Base-by-base conservation (phyloP, 2,888 invertebrate genomes). In the Diadegma fenestrale region DNA sequence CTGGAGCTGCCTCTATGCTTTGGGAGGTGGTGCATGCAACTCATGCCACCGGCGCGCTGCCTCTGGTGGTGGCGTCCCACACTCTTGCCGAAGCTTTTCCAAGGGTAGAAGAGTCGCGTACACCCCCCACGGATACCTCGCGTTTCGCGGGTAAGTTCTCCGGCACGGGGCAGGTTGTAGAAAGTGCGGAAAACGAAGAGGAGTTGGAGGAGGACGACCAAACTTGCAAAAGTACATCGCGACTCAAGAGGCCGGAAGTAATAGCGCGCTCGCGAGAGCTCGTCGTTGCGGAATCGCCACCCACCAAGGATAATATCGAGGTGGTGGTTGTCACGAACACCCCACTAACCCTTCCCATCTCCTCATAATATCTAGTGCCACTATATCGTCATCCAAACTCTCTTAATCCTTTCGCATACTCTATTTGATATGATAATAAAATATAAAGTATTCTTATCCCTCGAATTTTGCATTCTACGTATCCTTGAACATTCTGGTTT, bases 211-310 rank as follows among this genome's bases (percentile, higher is more conserved):
- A 80, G 76, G 66, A 71, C 63, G 54, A 80, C 88, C 91, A 91
- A 92, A 92, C 92, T 92, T 91, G 91, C 90, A 93, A 93, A 93
- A 93, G 93, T 93, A 93, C 93, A 93, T 92, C 92, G 92, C 90
- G 90, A 90, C 91, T 91, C 93, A 92, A 92, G 91, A 92, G 91
- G 91, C 91, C 93, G 93, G 93, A 93, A 93, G 90, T 93, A 93
- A 93, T 93, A 90, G 90, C 89, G 90, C 88, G 81, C 85, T 75
- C 76, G 80, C 82, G 82, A 82, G 90, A 91, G 90, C 90, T 92
- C 90, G 86, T 85, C 87, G 86, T 87, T 82, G 87, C 82, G 86
- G 88, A 37, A 89, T 86, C 87, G 85, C 88, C 89, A 88, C 89
- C 90, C 89, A 85, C 84, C 83, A 78, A 88, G 88, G 84, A 86